These are phyloP conservation scores for Montipora cactus DNA, from an alignment of 64 coral and sea anemone genomes.

Conservation along the genomic window DNA sequence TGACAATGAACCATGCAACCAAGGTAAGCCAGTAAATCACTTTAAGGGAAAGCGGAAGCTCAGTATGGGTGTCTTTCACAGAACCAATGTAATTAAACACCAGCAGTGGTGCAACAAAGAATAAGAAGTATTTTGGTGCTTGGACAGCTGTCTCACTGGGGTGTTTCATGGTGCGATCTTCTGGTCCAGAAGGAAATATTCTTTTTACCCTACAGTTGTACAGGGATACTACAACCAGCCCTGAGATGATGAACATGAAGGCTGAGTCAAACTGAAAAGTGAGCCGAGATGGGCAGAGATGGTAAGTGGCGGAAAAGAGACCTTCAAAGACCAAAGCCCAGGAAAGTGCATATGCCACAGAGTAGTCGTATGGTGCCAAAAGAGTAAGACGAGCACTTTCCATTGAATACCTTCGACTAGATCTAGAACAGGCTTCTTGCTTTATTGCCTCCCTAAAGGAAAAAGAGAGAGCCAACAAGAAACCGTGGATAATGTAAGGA, in stretches of 20 bases:
- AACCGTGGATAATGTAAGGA: conserved; percentile 79
- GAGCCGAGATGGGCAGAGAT: conserved; percentile 86
- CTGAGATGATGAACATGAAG: conserved; percentile 95
- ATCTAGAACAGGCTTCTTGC: conserved; percentile 1
- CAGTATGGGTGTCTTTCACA: conserved; percentile 65
- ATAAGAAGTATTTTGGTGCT: conserved; percentile 93
- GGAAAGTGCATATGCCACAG: conserved; percentile 81
- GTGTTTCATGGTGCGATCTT: neutral
- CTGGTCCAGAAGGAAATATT: neutral
- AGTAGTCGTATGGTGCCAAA: conserved; percentile 77
- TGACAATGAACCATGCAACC: conserved; percentile 61
- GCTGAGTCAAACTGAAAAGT: conserved; percentile 97
- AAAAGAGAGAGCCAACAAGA: conserved; percentile 67
- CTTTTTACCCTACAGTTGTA: conserved; percentile 72
- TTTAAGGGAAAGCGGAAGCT: conserved; percentile 72
- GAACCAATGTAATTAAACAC: conserved; percentile 88
- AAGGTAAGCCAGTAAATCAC: conserved; percentile 76
- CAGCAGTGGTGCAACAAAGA: conserved; percentile 87
- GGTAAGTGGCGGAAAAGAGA: conserved; percentile 89
- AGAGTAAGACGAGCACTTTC: neutral
- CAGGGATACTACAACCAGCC: conserved; percentile 78
- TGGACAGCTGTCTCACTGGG: conserved; percentile 75
- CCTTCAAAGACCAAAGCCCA: conserved; percentile 90
- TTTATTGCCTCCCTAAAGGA: conserved; percentile 84
- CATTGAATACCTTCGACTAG: neutral